Conservation (phyloP, 2,113 vertebrate species). For the Melanerpes aurifrons region DNA sequence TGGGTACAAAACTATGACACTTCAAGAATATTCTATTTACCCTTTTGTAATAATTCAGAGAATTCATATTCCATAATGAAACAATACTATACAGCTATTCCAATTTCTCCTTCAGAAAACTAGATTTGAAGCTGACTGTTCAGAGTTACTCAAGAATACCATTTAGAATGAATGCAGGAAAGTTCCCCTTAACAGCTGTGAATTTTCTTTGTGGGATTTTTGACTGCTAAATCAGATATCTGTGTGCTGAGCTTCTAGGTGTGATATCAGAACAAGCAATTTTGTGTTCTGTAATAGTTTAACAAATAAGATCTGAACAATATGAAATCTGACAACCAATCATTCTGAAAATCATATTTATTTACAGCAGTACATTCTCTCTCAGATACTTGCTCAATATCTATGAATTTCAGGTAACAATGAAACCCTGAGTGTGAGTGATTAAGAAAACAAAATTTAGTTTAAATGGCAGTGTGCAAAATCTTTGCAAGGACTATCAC, state of each 20-base stretch:
- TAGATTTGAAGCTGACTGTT: background rate
- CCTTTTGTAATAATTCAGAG: background rate
- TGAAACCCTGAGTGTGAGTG: background rate
- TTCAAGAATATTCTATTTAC: background rate
- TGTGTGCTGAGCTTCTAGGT: background rate
- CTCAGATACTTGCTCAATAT: background rate
- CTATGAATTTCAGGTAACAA: background rate
- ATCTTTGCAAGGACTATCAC: background rate
- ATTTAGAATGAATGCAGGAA: background rate
- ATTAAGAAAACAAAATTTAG: background rate
- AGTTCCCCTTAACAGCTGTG: background rate
- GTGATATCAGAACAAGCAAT: background rate
- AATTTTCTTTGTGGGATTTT: background rate
- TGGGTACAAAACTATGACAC: background rate
- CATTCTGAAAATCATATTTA: background rate
- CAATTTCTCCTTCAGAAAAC: background rate
- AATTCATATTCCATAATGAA: background rate
- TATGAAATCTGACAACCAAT: background rate
- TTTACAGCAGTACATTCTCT: background rate
- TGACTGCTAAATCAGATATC: too few species aligned
- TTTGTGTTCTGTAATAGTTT: background rate
- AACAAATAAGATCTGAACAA: background rate
- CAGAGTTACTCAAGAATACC: background rate
- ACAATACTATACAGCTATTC: background rate
- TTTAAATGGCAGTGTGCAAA: background rate